These are phyloP conservation scores for Lordiphosa fenestrarum DNA, from an alignment of 2,888 invertebrate genomes.

Conservation along the genomic window DNA sequence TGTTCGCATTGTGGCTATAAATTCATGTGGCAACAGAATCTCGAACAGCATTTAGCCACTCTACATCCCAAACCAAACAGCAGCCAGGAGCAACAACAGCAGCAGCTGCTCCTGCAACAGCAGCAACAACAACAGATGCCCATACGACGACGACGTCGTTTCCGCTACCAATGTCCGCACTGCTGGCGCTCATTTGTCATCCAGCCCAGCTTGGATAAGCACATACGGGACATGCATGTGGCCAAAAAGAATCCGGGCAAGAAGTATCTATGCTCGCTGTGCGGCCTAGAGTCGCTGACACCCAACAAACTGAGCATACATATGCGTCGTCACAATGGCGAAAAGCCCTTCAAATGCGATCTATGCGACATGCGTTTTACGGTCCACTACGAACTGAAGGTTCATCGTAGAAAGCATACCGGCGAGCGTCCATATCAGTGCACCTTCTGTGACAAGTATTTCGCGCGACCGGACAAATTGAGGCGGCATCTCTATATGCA, in stretches of 20 bases:
- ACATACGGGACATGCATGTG: conserved; percentile 61
- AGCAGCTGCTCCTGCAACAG: background rate
- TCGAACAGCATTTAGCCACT: conserved; percentile 62
- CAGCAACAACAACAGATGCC: conserved; percentile 17
- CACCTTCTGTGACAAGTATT: conserved; percentile 80
- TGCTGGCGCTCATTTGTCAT: conserved; percentile 81
- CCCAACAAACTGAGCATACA: conserved; percentile 84
- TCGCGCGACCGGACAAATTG: conserved; percentile 82
- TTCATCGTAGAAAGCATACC: conserved; percentile 83
- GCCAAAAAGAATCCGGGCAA: conserved; percentile 60
- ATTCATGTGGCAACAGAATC: conserved; percentile 78
- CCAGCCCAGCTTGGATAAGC: conserved; percentile 62
- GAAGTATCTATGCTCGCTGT: conserved; percentile 81
- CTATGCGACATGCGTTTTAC: conserved; percentile 84
- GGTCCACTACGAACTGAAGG: conserved; percentile 83
- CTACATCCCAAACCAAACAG: conserved; percentile 67
- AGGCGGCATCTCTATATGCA: conserved; percentile 61
- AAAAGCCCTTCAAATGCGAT: conserved; percentile 84
- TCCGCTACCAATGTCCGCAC: conserved; percentile 83
- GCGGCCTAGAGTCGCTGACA: conserved; percentile 83
- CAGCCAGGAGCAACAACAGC: conserved; percentile 35
- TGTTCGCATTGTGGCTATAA: conserved; percentile 76
- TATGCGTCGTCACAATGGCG: conserved; percentile 85
- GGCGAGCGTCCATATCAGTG: conserved; percentile 83
- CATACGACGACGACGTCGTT: conserved; percentile 80